Evolutionary conservation across 2,113 vertebrate genomes (phyloP), one percentile per base, ranked within the genome.

Genomic region (Conger conger): DNA sequence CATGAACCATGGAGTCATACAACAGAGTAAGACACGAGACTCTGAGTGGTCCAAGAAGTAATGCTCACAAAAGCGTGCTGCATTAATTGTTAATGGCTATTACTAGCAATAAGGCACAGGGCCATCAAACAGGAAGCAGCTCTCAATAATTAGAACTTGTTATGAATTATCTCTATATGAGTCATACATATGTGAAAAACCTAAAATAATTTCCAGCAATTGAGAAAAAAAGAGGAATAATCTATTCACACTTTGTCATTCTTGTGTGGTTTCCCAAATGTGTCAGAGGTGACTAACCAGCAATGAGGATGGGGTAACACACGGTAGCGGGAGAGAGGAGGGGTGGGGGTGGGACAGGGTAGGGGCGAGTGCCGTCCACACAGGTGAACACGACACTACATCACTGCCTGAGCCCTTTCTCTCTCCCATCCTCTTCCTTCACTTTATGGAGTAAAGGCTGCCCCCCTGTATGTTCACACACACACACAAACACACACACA

Each of bases 201-300:
- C 18, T 35, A 8, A 33, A 9, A 78, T 0, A 38, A 78, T 36
- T 37, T 78, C 17, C 27, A 30, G 17, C 33, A 38, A 38, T 37
- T 78, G 13, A 78, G 37, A 18, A 78, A 36, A 36, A 78, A 38
- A 17, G 11, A 78, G 16, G 76, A 79, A 42, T 20, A 79, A 9
- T 38, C 16, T 79, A 15, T 81, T 85, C 95, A 93, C 96, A 96
- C 95, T 95, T 96, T 94, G 96, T 95, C 96, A 96, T 96, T 92
- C 88, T 96, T 91, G 89, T 88, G 84, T 82, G 90, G 91, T 85
- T 91, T 11, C 78, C 17, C 40, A 84, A 85, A 86, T 87, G 80
- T 86, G 18, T 89, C 88, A 89, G 86, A 91, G 84, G 0, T 90
- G 80, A 89, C 89, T 94, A 94, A 93, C 95, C 95, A 94, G 92